Conservation (phyloP, 2,888 invertebrate genomes). For the Scaptomyza tumidula region DNA sequence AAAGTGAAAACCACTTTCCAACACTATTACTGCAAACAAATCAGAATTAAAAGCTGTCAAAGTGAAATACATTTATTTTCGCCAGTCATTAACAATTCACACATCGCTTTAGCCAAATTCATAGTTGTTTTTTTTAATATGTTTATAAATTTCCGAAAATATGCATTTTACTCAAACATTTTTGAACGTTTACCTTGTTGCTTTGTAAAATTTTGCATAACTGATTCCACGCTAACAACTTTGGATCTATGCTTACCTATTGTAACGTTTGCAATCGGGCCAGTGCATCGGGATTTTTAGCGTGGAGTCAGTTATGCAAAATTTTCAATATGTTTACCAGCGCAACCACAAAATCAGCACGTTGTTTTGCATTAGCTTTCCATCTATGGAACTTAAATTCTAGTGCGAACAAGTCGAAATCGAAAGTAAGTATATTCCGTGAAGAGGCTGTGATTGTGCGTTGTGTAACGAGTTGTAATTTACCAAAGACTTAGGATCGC, state of each 20-base stretch:
- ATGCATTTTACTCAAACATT: not conserved
- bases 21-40: not conserved
- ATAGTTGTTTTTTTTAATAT: not conserved
- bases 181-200: not conserved
- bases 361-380: not conserved
- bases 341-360: not conserved
- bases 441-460: not conserved
- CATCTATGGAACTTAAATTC: not conserved
- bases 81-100: not conserved
- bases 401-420: not conserved
- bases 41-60: not conserved
- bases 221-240: conserved; percentile 1
- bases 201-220: not conserved
- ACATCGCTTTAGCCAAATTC: not conserved
- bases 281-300: not conserved
- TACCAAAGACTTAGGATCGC: not conserved
- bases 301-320: not conserved
- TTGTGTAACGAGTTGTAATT: not conserved
- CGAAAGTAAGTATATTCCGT: not conserved
- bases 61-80: not conserved
- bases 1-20: not conserved
- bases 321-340: not conserved
- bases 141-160: not conserved
- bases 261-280: conserved; percentile 2
- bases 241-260: not conserved